phyloP scores from a whole-genome alignment of 2,113 vertebrate genomes.

The Talpa occidentalis region DNA sequence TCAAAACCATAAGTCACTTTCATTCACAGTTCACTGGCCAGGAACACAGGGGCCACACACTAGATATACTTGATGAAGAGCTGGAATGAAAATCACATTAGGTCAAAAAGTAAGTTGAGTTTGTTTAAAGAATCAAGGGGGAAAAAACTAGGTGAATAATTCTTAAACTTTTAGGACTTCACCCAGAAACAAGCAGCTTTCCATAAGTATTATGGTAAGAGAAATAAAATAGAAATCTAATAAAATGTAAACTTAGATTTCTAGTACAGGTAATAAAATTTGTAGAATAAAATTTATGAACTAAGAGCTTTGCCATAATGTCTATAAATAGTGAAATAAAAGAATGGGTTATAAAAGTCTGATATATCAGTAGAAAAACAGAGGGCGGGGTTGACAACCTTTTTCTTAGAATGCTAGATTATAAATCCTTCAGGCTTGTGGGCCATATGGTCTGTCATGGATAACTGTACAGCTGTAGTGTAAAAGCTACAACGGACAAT shows the following conservation, averaged over 20 bases:
- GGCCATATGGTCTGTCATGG: not conserved
- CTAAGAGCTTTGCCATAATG: not conserved
- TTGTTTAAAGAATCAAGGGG: not conserved
- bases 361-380: not conserved
- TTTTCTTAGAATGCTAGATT: not conserved
- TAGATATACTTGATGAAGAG: not conserved
- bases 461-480: not conserved
- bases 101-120: not conserved
- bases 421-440: not conserved
- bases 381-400: not conserved
- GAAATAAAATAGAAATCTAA: not conserved
- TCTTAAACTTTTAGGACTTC: constrained; percentile 1
- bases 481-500: not conserved
- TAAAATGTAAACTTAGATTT: constrained; percentile 2
- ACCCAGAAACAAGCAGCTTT: not conserved
- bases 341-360: not conserved
- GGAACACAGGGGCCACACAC: not conserved
- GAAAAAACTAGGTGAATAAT: constrained; percentile 18
- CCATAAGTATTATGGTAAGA: not conserved
- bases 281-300: not conserved
- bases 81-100: not conserved
- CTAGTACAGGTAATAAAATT: constrained; percentile 21
- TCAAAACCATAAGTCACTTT: not conserved
- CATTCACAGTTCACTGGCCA: not conserved
- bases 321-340: not conserved